Conservation (phyloP, 2,113 vertebrate species). For the Plectropomus leopardus region DNA sequence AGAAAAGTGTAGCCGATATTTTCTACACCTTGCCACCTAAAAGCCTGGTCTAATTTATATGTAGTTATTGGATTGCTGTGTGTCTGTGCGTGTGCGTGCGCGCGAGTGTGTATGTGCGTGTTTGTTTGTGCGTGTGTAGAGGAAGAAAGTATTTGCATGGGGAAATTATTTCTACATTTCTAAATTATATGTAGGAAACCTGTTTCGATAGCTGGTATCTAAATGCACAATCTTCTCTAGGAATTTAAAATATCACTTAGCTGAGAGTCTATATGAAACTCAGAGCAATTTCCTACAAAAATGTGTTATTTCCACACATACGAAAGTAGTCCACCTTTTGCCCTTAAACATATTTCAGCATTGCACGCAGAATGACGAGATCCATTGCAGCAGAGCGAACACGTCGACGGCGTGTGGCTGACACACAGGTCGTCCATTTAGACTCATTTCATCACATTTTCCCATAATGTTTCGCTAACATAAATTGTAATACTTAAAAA, state of each 20-base stretch:
- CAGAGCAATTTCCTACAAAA: slow-evolving; percentile 42
- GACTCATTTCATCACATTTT: slow-evolving; percentile 62
- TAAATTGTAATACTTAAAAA: slow-evolving; percentile 31
- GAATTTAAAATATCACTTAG: slow-evolving; percentile 33
- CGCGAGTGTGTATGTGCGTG: slow-evolving; percentile 10
- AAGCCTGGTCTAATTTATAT: neutral
- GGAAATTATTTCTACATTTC: slow-evolving; percentile 35
- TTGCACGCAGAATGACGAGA: slow-evolving; percentile 42
- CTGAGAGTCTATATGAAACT: neutral
- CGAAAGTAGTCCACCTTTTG: slow-evolving; percentile 50
- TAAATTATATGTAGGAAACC: slow-evolving; percentile 33
- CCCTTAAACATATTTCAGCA: slow-evolving; percentile 40
- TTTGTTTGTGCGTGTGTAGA: neutral
- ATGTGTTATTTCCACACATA: slow-evolving; percentile 30
- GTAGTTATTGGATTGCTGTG: neutral
- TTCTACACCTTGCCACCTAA: neutral
- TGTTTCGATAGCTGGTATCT: slow-evolving; percentile 25
- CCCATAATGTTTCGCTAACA: slow-evolving; percentile 28
- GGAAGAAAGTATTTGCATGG: neutral
- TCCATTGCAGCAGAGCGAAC: slow-evolving; percentile 41
- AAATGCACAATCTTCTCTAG: slow-evolving; percentile 37
- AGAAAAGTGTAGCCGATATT: neutral
- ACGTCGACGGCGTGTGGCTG: slow-evolving; percentile 16
- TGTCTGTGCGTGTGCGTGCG: slow-evolving; percentile 1
- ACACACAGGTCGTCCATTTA: slow-evolving; percentile 37